Base-by-base conservation (phyloP, 1,140 invertebrate species). In the Ephestia elutella region DNA sequence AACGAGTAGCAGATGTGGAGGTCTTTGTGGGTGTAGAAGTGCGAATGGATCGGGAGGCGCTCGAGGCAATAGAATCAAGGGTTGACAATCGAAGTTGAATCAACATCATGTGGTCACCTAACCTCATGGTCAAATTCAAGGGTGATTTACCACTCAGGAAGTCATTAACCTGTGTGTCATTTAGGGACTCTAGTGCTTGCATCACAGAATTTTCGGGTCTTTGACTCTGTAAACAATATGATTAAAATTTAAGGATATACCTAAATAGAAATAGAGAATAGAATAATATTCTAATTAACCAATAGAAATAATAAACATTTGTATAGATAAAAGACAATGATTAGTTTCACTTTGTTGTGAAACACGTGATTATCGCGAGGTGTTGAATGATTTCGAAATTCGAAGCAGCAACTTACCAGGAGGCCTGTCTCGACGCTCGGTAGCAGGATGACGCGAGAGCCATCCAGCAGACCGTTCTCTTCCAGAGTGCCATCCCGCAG, bases 81-180 rank as follows among this genome's bases (percentile, higher is more conserved):
- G 96, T 97, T 49, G 96, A 97, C 55, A 98, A 88, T 81, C 98
- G 96, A 38, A 98, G 89, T 83, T 98, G 96, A 59, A 98, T 97
- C 57, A 98, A 91, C 96, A 98, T 98, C 95, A 98, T 97, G 89
- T 98, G 96, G 81, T 98, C 96, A 19, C 96, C 96, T 11, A 98
- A 90, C 60, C 96, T 92, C 96, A 98, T 98, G 44, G 96, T 98
- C 53, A 98, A 90, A 86, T 98, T 98, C 20, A 98, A 88, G 13
- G 97, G 97, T 21, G 96, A 96, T 85, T 97, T 96, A 44, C 97
- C 96, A 77, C 95, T 96, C 10, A 98, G 90, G 81, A 98, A 98
- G 86, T 98, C 96, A 90, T 97, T 97, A 59, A 98, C 96, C 91
- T 97, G 95, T 57, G 94, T 95, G 80, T 98, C 96, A 87, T 96